Conservation (phyloP, 2,113 vertebrate species). For the Amia ocellicauda region DNA sequence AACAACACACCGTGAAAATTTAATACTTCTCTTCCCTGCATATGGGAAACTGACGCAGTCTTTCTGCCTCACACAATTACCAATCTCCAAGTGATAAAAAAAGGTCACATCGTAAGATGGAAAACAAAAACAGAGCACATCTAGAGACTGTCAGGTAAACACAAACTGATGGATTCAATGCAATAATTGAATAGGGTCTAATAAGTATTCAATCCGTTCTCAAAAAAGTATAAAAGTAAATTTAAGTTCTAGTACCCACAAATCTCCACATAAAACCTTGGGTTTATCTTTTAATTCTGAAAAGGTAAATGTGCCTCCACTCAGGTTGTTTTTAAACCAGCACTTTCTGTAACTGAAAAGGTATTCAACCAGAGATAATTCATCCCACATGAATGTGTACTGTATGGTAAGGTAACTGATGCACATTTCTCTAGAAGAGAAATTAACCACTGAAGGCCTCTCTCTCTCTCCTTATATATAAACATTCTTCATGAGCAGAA, state of each 20-base stretch:
- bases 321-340: conserved; percentile 21
- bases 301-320: conserved; percentile 47
- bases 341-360: conserved; percentile 10
- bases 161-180: background rate
- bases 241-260: no score
- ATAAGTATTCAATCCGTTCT: no score
- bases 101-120: conserved; percentile 34
- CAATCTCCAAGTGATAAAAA: conserved; percentile 36
- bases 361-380: conserved; percentile 25
- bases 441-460: no score
- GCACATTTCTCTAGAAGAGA: background rate
- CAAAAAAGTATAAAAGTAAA: no score
- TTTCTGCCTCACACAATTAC: conserved; percentile 22
- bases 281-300: no score
- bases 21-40: conserved; percentile 41
- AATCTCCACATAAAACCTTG: no score
- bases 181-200: no score
- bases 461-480: no score
- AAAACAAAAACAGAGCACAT: conserved; percentile 38
- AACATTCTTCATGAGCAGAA: no score
- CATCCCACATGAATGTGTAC: conserved; percentile 16
- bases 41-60: conserved; percentile 34
- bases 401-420: background rate
- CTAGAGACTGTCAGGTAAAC: no score
- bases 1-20: conserved; percentile 42